A percentile compares a stretch with the other conserved stretches of the same genome.
phyloP scores from a whole-genome alignment of 2,888 invertebrate species.

The Drosophila meridionalis region DNA sequence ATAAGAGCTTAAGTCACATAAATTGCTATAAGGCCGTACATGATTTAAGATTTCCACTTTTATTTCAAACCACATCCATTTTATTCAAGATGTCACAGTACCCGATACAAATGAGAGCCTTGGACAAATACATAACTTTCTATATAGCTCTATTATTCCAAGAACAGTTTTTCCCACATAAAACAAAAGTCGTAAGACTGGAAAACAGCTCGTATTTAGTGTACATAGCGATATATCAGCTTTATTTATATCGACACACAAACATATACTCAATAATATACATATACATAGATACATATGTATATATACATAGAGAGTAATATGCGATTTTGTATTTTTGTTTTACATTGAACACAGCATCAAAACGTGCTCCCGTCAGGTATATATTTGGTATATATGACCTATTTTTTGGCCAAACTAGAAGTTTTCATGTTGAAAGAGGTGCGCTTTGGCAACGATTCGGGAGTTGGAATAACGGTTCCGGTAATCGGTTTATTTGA shows the following conservation, averaged over 20 bases:
- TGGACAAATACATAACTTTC: too few relatives aligned
- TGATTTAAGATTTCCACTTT: too few relatives aligned
- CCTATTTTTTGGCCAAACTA: background rate
- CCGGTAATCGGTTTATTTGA: slow-evolving; percentile 88
- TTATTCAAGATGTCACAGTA: too few relatives aligned
- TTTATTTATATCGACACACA: background rate
- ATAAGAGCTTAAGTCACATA: too few relatives aligned
- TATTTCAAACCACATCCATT: too few relatives aligned
- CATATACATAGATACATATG: background rate
- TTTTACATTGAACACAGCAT: background rate
- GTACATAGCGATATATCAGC: background rate
- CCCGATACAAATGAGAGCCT: background rate
- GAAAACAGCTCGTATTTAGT: background rate
- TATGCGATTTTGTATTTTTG: too few relatives aligned
- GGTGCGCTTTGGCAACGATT: slow-evolving; percentile 96
- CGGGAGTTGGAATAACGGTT: slow-evolving; percentile 97
- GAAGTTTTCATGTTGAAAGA: slow-evolving; percentile 84
- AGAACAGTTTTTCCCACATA: too few relatives aligned
- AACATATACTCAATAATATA: background rate
- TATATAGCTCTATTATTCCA: too few relatives aligned
- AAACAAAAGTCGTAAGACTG: background rate
- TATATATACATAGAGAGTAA: background rate
- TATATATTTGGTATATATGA: background rate
- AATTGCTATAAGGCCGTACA: too few relatives aligned
- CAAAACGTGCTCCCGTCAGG: background rate